Evolutionary conservation across 2,888 invertebrate genomes (phyloP), one percentile per base, ranked within the genome.

Genomic region (Actias luna): DNA sequence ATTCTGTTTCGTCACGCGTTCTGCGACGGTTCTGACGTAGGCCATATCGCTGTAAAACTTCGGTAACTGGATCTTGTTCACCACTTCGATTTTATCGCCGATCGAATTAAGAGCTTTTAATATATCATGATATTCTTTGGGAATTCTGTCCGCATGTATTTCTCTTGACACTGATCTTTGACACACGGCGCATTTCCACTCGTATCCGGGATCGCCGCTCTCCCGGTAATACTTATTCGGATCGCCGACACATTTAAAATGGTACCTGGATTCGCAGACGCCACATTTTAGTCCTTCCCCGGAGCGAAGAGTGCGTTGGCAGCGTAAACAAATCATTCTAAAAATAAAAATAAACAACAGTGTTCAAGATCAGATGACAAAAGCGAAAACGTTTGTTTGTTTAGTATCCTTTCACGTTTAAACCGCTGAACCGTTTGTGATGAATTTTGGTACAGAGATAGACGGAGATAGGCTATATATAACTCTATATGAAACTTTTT

Each of bases 41-140:
- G 77, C 64, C 57, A 90, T 66, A 60, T 89, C 89, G 52, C 74
- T 80, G 64, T 79, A 84, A 58, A 90, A 60, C 71, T 85, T 88
- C 0, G 89, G 88, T 29, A 90, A 66, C 69, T 90, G 89, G 60
- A 88, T 81, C 77, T 88, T 89, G 67, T 85, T 88, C 0, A 89
- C 79, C 1, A 86, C 67, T 64, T 89, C 88, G 65, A 90, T 79
- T 72, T 89, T 89, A 64, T 87, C 87, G 22, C 79, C 76, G 14
- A 89, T 71, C 4, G 69, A 67, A 29, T 69, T 78, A 22, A 90
- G 73, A 2, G 79, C 75, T 4, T 72, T 72, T 29, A 83, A 27
- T 1, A 85, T 60, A 36, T 58, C 39, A 42, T 72, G 66, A 35
- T 62, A 68, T n/a, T 76, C 76, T 61, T 70, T 74, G n/a, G 63